Evolutionary conservation across 2,113 vertebrate genomes (phyloP), one percentile per base, ranked within the genome.

Genomic region (Microcebus griseorufus): DNA sequence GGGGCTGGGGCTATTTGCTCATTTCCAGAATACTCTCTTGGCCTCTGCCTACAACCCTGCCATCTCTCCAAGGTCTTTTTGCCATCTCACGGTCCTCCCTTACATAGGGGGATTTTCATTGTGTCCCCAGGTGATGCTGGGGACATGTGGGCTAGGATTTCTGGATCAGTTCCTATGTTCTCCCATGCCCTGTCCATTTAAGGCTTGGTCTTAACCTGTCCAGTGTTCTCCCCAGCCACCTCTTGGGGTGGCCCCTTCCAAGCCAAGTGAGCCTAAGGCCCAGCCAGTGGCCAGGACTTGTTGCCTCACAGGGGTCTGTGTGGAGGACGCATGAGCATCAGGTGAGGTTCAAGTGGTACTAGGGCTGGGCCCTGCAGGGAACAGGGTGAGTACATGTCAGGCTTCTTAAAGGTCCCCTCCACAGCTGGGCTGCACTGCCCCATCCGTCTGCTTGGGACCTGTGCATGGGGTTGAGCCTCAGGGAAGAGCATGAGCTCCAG

Each of bases 11-110:
- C 34, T 70, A 9, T 80, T 93, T 34, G 42, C 79, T 82, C 29
- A 79, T 78, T 84, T 80, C 39, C 76, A 76, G 85, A 93, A 84
- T 27, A 69, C 62, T 89, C 27, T 72, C 88, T 89, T 82, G n/a
- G 64, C 32, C 78, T 93, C 48, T 55, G 62, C 58, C 42, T 14
- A 34, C 5, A 60, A 32, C 51, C 42, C 34, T 83, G 37, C 42
- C 18, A 45, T 48, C 42, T 93, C 7, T 42, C 90, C 29, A 48
- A 17, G 32, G 34, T 85, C 83, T 72, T 70, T 85, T 62, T 58
- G 78, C 73, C 39, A 62, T 39, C 32, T 70, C 45, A 70, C 5
- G 34, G 32, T 48, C 85, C 14, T 83, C n/a, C 72, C 62, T 91
- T 34, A 55, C 17, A 13, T 22, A 29, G n/a, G 8, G 34, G 58